phyloP scores from a whole-genome alignment of 2,888 invertebrate species.

The Pristionchus entomophagus region DNA sequence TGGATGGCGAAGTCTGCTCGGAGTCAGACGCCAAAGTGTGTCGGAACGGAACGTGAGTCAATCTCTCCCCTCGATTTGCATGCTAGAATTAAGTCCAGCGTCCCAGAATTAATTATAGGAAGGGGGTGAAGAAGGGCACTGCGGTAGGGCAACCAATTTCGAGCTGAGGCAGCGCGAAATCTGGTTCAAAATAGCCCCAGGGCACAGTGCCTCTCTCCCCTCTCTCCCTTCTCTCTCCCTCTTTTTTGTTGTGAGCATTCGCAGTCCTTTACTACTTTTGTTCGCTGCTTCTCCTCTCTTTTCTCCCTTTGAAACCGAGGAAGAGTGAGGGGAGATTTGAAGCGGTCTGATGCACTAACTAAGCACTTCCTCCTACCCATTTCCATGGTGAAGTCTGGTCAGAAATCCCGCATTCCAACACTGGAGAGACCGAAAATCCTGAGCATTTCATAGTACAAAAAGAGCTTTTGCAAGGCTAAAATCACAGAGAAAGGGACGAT shows the following conservation, averaged over 20 bases:
- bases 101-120: not conserved
- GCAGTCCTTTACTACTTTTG: not conserved
- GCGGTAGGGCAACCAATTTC: not conserved
- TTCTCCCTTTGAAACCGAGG: not conserved
- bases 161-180: too few relatives aligned
- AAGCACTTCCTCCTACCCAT: not conserved
- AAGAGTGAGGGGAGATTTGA: not conserved
- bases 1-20: constrained; percentile 56
- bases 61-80: not conserved
- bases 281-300: not conserved
- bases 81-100: too few relatives aligned
- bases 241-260: not conserved
- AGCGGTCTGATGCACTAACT: not conserved
- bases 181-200: constrained; percentile 11
- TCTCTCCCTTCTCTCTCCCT: not conserved
- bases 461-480: not conserved
- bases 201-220: not conserved
- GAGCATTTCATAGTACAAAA: too few relatives aligned
- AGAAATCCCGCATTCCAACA: too few relatives aligned
- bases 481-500: not conserved
- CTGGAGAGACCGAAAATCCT: too few relatives aligned
- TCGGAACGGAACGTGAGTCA: constrained; percentile 72
- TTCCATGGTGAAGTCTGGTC: not conserved
- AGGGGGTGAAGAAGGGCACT: not conserved
- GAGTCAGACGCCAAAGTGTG: constrained; percentile 72